phyloP scores from a whole-genome alignment of 1,140 invertebrate genomes.

The Ceratosolen solmsi region DNA sequence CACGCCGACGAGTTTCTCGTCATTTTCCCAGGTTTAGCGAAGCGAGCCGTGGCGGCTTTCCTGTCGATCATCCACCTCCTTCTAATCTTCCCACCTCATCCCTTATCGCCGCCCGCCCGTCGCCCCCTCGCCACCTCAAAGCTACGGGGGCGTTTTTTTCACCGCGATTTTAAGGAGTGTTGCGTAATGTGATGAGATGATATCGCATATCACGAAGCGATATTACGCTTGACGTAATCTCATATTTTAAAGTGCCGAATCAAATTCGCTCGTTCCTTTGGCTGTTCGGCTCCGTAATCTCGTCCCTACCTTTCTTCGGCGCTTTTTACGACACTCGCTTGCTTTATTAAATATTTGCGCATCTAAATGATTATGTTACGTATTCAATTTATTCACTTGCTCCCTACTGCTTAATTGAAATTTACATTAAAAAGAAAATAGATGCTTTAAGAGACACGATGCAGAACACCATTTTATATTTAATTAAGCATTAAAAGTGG shows the following conservation, averaged over 20 bases:
- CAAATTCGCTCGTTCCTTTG: background rate
- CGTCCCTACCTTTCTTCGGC: background rate
- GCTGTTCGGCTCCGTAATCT: background rate
- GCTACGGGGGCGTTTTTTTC: background rate
- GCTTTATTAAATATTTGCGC: background rate
- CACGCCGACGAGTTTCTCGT: background rate
- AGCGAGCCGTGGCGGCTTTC: background rate
- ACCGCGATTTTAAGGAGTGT: background rate
- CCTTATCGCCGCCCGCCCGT: too few relatives aligned
- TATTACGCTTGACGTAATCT: background rate
- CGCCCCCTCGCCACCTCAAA: background rate
- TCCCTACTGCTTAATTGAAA: background rate
- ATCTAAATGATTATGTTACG: background rate
- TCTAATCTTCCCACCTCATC: too few relatives aligned
- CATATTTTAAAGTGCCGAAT: background rate
- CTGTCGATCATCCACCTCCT: too few relatives aligned
- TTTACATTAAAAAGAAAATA: background rate
- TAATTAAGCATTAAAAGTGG: background rate
- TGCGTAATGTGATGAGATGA: background rate
- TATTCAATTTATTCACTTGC: background rate
- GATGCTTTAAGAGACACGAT: background rate
- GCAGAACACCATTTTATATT: background rate
- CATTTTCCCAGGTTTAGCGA: background rate
- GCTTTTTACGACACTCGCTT: background rate
- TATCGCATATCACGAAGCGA: background rate